Conservation (phyloP, 2,113 vertebrate genomes). For the Elachura formosa region DNA sequence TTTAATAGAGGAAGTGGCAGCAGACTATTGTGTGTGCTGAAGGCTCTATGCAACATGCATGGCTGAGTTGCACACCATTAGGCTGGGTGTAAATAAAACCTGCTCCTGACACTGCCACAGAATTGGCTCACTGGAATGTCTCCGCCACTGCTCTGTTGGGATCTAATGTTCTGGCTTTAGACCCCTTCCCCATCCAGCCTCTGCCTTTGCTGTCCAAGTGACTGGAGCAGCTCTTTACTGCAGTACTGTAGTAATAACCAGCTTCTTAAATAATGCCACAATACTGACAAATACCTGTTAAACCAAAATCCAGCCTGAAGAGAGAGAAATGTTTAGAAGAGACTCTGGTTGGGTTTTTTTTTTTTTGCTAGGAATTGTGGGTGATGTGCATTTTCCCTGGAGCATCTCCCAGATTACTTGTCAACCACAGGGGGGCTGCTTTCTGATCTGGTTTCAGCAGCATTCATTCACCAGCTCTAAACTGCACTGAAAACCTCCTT, state of each 20-base stretch:
- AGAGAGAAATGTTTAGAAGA: not conserved
- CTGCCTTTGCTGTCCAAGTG: not conserved
- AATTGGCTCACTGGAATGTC: slow-evolving; percentile 24
- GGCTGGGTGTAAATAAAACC: slow-evolving; percentile 53
- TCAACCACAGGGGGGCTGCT: not conserved
- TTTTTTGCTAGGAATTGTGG: not conserved
- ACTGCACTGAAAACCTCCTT: not conserved
- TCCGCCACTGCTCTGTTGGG: not conserved
- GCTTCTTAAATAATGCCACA: not conserved
- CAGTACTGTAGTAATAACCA: not conserved
- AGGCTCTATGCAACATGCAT: slow-evolving; percentile 56
- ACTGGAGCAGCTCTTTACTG: not conserved
- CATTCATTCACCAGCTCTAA: not conserved
- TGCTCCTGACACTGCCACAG: slow-evolving; percentile 2
- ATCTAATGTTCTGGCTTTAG: not conserved
- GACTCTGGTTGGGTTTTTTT: not conserved
- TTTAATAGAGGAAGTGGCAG: slow-evolving; percentile 62
- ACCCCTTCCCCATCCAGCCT: not conserved
- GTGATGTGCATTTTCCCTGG: not conserved
- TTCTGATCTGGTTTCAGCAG: not conserved
- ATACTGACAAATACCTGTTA: not conserved
- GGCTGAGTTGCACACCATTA: slow-evolving; percentile 53
- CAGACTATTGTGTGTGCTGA: slow-evolving; percentile 48
- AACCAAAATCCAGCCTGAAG: not conserved
- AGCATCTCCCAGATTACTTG: not conserved